phyloP scores from a whole-genome alignment of 2,797 vertebrate genomes.

The Aselliscus stoliczkanus region DNA sequence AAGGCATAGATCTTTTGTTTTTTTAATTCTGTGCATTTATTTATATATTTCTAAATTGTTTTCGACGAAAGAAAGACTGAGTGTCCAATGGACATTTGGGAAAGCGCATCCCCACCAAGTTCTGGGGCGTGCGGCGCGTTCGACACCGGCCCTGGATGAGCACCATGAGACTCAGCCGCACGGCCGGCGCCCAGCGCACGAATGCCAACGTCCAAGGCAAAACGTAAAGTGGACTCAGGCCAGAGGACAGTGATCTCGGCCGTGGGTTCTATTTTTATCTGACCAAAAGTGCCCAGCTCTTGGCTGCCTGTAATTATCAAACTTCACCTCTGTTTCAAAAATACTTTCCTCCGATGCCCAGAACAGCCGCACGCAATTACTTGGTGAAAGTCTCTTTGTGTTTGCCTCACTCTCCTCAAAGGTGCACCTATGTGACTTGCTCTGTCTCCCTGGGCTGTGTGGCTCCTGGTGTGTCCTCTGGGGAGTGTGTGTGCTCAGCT shows the following conservation, averaged over 20 bases:
- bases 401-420: not conserved
- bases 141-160: not conserved
- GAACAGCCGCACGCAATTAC: not conserved
- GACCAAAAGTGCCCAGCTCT: not conserved
- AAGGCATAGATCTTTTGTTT: not conserved
- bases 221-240: not conserved
- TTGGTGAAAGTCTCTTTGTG: not conserved
- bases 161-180: rapidly evolving
- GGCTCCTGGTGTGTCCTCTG: too few relatives aligned
- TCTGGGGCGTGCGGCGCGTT: not conserved
- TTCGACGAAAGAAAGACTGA: not conserved
- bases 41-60: not conserved
- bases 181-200: rapidly evolving
- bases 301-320: not conserved
- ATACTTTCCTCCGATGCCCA: not conserved
- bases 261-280: not conserved
- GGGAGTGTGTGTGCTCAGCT: not conserved
- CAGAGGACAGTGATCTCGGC: not conserved
- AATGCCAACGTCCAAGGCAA: not conserved
- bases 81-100: not conserved
- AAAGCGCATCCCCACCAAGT: not conserved
- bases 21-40: not conserved
- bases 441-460: not conserved
- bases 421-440: too few relatives aligned
- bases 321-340: not conserved